These are phyloP conservation scores for Choristoneura rosaceana DNA, from an alignment of 2,888 invertebrate species.

Conservation along the genomic window DNA sequence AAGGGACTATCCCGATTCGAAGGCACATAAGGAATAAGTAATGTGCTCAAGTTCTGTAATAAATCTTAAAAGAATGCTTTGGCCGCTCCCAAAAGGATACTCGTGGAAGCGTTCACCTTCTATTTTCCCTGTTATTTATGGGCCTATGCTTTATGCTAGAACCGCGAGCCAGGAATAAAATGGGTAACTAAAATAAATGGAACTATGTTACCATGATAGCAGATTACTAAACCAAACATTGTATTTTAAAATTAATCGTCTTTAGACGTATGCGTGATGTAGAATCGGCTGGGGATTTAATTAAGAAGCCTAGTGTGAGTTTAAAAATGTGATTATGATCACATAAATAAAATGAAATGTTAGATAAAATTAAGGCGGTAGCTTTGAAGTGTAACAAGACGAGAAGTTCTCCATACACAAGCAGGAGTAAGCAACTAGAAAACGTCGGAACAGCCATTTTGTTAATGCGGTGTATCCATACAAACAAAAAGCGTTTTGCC, in stretches of 20 bases:
- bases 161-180: constrained; percentile 82
- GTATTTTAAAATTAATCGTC: not conserved
- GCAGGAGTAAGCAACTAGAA: constrained; percentile 7
- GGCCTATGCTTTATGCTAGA: constrained; percentile 82
- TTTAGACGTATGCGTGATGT: not conserved
- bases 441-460: constrained; percentile 22
- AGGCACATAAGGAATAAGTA: constrained; percentile 83
- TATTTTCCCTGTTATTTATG: constrained; percentile 84
- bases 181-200: constrained; percentile 83
- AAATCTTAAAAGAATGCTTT: constrained; percentile 86
- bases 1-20: constrained; percentile 69
- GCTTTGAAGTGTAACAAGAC: constrained; percentile 26
- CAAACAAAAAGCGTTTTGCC: constrained; percentile 38
- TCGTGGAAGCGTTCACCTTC: constrained; percentile 84
- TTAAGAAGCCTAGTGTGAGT: not conserved
- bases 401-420: not conserved
- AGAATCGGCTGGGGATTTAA: not conserved
- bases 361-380: constrained; percentile 30
- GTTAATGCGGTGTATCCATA: constrained; percentile 35
- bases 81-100: constrained; percentile 84
- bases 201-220: constrained; percentile 77
- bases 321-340: constrained; percentile 12
- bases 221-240: constrained; percentile 65
- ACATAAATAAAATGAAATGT: constrained; percentile 3
- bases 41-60: constrained; percentile 83